Evolutionary conservation across 2,113 vertebrate genomes (phyloP).

Genomic region (Epinephelus moara): DNA sequence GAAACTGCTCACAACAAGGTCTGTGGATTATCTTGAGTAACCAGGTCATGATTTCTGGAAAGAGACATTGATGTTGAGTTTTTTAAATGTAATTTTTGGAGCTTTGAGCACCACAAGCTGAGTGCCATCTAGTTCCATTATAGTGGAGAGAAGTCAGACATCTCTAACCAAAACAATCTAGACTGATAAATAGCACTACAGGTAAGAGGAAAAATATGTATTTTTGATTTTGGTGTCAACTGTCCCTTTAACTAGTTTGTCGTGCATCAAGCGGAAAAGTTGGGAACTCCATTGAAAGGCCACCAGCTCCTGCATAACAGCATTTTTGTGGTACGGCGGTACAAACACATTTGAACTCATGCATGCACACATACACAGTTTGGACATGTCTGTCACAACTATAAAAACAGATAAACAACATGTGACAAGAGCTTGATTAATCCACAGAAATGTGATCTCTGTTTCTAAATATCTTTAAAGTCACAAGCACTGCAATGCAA

Average conservation of each 20-base stretch:
- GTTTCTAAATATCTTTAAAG: conserved; percentile 14
- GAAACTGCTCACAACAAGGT: too few relatives aligned
- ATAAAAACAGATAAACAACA: conserved; percentile 19
- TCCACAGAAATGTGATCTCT: neutral
- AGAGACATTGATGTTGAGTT: too few relatives aligned
- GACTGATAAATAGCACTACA: too few relatives aligned
- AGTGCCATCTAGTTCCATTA: too few relatives aligned
- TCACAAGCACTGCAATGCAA: neutral
- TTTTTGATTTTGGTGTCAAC: too few relatives aligned
- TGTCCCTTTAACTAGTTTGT: neutral
- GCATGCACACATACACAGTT: conserved; percentile 1
- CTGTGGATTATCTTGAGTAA: too few relatives aligned
- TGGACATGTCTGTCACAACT: conserved; percentile 6
- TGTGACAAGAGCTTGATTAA: neutral
- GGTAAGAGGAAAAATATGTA: too few relatives aligned
- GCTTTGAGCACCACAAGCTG: too few relatives aligned
- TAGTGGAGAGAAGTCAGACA: too few relatives aligned
- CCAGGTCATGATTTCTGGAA: too few relatives aligned
- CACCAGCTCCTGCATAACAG: neutral
- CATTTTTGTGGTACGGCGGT: conserved; percentile 79
- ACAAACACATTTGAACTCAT: conserved; percentile 47
- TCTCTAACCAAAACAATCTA: too few relatives aligned
- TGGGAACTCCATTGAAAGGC: neutral
- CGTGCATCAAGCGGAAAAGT: neutral
- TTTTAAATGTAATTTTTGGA: too few relatives aligned